Base-by-base conservation (phyloP, 2,888 invertebrate species). In the Nomada fucata region DNA sequence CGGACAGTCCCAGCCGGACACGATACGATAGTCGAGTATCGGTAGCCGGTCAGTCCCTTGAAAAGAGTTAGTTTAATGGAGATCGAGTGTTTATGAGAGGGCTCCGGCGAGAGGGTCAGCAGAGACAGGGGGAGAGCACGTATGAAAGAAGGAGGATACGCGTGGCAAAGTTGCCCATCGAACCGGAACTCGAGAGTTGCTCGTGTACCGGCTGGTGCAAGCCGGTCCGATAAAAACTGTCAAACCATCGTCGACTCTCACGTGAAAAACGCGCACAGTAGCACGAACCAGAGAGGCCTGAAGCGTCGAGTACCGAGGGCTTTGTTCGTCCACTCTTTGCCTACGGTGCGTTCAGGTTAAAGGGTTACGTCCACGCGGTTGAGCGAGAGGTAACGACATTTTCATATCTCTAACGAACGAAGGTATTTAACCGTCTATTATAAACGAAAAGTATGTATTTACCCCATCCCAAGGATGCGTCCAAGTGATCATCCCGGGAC, bases 51-150 rank as follows among this genome's bases (percentile, higher is more conserved):
- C 78, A 85, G 59, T 81, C 78, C 52, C 72, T 78, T 67, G 75
- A 86, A 78, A 86, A 77, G 73, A 80, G 76, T 75, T 65, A 59
- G 79, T 79, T 85, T 85, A 85, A 86, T 86, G 86, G 83, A 78
- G 81, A 87, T 86, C 82, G 76, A 84, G 82, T 72, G 81, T 84
- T 82, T 83, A 83, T 82, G 79, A 84, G 83, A 83, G 83, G 83
- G 75, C 78, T 83, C 68, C 73, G 72, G 78, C 77, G 70, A 71
- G 76, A 75, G 75, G 69, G 71, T 68, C 60, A 69, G 26, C 57
- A 76, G 83, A 75, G 68, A 50, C 50, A 63, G 61, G 55, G 47
- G 55, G 76, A 68, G 80, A 57, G 57, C n/a, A 44, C 64, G 52
- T 65, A 53, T 29, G 60, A 63, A 63, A 73, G 77, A 70, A 61